Base-by-base conservation (phyloP, 2,113 vertebrate species). In the Apistogramma diplotaenia region DNA sequence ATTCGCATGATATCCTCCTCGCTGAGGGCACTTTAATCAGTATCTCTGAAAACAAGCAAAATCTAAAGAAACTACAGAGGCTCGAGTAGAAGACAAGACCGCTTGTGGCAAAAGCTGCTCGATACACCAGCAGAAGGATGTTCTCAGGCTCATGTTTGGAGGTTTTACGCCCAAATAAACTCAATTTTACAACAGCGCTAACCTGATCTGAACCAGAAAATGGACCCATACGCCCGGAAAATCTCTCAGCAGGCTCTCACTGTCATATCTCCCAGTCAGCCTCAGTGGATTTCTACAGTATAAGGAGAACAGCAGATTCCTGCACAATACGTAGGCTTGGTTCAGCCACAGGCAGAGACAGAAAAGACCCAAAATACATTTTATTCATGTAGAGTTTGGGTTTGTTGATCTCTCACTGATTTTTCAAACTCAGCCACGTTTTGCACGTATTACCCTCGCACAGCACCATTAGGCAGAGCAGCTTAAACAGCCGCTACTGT, bases 171-270 rank as follows among this genome's bases (percentile, higher is more conserved):
- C 90, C 87, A 93, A 90, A 93, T 88, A 78, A 87, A 91, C 89
- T 84, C 87, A 90, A 93, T 92, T 91, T 91, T 89, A 91, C 78
- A 83, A 89, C 81, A 79, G 83, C 74, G 60, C 92, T 89, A 89
- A 91, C 90, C 89, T 87, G 93, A 93, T 90, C 87, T 93, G 86
- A 93, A 90, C 80, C 90, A 92, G 91, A 94, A 94, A 92, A 94
- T 91, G 90, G 92, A 92, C 19, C 89, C 83, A 91, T 59, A 79
- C 27, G 78, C 67, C 87, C 35, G 87, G 88, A 94, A 91, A 92
- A 93, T 90, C 91, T 89, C 86, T 62, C 90, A 85, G 88, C 86
- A 83, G 84, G 87, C 82, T 87, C 78, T 85, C 73, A 19, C 87
- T 86, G 86, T 87, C 85, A 65, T 78, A 72, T 61, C 87, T 67